These are phyloP conservation scores for Nebria brevicollis DNA, from an alignment of 2,888 invertebrate species.

Conservation along the genomic window DNA sequence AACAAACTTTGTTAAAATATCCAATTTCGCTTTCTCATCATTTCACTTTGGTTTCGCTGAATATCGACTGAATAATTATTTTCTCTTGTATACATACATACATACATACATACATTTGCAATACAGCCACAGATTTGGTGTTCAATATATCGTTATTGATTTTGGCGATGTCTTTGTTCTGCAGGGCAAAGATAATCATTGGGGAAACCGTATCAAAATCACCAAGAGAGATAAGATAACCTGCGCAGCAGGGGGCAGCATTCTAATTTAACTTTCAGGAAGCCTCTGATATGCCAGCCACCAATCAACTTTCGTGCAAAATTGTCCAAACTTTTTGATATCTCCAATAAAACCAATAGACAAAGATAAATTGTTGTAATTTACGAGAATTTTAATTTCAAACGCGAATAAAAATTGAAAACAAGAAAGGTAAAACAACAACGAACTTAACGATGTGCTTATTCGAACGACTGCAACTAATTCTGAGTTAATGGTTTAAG, in stretches of 20 bases:
- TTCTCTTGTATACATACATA: too few relatives aligned
- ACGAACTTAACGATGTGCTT: slow-evolving; percentile 43
- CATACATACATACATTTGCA: not conserved
- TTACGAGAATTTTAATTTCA: slow-evolving; percentile 17
- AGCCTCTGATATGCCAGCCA: not conserved
- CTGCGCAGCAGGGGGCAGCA: not conserved
- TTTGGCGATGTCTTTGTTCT: not conserved
- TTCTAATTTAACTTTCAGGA: not conserved
- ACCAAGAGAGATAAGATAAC: not conserved
- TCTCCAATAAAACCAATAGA: not conserved
- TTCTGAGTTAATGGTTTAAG: slow-evolving; percentile 47
- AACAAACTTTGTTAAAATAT: not conserved
- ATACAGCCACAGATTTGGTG: not conserved
- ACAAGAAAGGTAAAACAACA: slow-evolving; percentile 39
- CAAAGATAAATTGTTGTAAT: too few relatives aligned
- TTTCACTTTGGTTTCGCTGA: not conserved
- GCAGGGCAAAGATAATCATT: not conserved
- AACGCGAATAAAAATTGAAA: slow-evolving; percentile 45
- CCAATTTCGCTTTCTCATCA: not conserved
- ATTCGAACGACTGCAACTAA: slow-evolving; percentile 46
- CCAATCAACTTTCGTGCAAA: not conserved
- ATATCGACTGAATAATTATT: too few relatives aligned
- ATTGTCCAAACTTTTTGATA: not conserved
- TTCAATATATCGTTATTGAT: not conserved
- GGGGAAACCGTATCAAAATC: not conserved